Percentiles rank a stretch among this genome's conserved stretches.
These are phyloP conservation scores for Notodromas monacha DNA, from an alignment of 2,888 invertebrate species.

Conservation along the genomic window DNA sequence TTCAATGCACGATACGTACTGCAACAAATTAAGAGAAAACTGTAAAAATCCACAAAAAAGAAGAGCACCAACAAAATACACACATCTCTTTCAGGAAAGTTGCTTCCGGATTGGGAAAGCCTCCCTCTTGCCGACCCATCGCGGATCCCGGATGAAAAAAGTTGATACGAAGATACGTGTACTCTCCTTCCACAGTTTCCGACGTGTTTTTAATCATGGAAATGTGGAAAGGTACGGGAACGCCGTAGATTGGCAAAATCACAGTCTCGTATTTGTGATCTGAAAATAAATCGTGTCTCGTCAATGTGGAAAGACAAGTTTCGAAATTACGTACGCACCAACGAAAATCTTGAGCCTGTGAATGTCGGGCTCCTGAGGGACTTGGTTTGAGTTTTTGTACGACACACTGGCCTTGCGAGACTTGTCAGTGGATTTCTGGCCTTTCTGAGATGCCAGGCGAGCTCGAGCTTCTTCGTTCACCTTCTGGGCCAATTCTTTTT, in stretches of 20 bases:
- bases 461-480: constrained; percentile 76
- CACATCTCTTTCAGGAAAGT: constrained; percentile 92
- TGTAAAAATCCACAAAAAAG: neutral
- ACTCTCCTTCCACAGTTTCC: constrained; percentile 91
- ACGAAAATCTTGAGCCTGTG: constrained; percentile 76
- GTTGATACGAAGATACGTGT: constrained; percentile 83
- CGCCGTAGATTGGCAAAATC: constrained; percentile 82
- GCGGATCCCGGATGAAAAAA: constrained; percentile 95
- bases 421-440: constrained; percentile 42
- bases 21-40: constrained; percentile 7
- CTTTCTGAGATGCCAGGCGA: constrained; percentile 45
- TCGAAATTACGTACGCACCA: no score
- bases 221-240: constrained; percentile 90
- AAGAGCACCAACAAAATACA: no score
- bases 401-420: constrained; percentile 75
- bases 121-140: constrained; percentile 70
- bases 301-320: neutral
- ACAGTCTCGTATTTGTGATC: constrained; percentile 91
- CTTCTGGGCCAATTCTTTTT: constrained; percentile 60
- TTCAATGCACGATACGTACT: constrained; percentile 81
- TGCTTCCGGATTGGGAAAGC: constrained; percentile 75
- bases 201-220: constrained; percentile 96
- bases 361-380: constrained; percentile 76
- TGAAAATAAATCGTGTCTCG: constrained; percentile 15
- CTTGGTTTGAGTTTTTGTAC: constrained; percentile 61